Percentiles rank a stretch among this genome's conserved stretches.
phyloP scores from a whole-genome alignment of 2,888 invertebrate species.

The Pseudanteris insignis region DNA sequence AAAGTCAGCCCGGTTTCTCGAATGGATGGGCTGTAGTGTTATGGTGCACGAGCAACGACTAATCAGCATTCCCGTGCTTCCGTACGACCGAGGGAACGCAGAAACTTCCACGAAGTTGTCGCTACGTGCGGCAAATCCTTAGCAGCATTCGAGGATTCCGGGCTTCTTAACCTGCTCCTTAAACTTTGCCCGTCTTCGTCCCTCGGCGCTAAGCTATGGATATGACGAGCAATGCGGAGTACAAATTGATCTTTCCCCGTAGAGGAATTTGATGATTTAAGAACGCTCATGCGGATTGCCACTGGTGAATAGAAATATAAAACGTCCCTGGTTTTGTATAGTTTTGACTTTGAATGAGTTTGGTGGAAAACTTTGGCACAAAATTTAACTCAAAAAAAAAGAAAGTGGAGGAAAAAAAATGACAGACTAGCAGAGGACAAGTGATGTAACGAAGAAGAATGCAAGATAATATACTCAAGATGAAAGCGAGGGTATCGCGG shows the following conservation, averaged over 20 bases:
- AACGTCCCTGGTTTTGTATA: no score
- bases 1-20: slow-evolving; percentile 57
- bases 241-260: slow-evolving; percentile 5
- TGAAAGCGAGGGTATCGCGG: slow-evolving; percentile 44
- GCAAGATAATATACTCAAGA: slow-evolving; percentile 45
- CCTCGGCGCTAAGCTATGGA: slow-evolving; percentile 12
- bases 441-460: slow-evolving; percentile 18
- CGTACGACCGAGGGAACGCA: slow-evolving; percentile 37
- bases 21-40: slow-evolving; percentile 64
- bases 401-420: no score
- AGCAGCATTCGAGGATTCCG: slow-evolving; percentile 59
- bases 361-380: no score
- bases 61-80: slow-evolving; percentile 64
- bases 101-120: slow-evolving; percentile 59
- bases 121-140: slow-evolving; percentile 65
- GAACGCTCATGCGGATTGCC: no score
- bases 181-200: slow-evolving; percentile 30
- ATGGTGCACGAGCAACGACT: slow-evolving; percentile 64
- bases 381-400: no score
- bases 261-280: no score
- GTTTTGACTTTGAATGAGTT: no score
- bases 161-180: slow-evolving; percentile 52
- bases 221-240: slow-evolving; percentile 4
- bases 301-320: no score
- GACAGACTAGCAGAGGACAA: no score